These are phyloP conservation scores for Polypedilum pembai DNA, from an alignment of 1,140 invertebrate genomes.

Conservation along the genomic window DNA sequence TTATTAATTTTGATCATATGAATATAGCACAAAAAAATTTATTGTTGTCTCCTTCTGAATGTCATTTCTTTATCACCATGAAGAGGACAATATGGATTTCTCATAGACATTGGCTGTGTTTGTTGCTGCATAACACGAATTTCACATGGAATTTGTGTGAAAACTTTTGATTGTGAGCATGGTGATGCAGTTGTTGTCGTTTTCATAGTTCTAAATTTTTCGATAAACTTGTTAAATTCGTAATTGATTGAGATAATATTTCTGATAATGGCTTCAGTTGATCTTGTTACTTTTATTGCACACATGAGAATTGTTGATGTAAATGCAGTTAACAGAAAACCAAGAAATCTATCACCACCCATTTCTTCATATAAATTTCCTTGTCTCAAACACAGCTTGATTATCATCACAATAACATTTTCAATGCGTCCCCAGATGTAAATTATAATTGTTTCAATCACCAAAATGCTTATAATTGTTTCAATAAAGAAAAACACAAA, in stretches of 20 bases:
- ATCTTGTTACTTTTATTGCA: background rate
- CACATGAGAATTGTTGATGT: background rate
- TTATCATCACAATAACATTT: background rate
- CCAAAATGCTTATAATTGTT: background rate
- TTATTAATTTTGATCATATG: background rate
- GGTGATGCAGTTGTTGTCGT: background rate
- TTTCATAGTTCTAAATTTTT: background rate
- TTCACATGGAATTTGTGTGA: background rate
- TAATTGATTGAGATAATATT: background rate
- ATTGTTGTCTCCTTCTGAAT: background rate
- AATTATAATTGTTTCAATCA: background rate
- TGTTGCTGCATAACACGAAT: background rate
- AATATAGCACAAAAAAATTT: background rate
- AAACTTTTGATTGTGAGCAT: background rate
- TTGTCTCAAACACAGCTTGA: background rate
- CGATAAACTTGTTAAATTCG: background rate
- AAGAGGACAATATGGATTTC: background rate
- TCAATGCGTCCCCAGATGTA: background rate
- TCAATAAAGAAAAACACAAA: background rate
- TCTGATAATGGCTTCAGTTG: background rate
- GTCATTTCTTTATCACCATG: background rate
- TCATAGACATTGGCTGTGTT: background rate
- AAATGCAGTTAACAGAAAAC: background rate
- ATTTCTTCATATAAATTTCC: background rate
- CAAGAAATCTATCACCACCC: background rate